Percentiles rank a stretch among this genome's conserved stretches.
Conservation (phyloP, 2,113 vertebrate species). For the Embiotoca jacksoni region DNA sequence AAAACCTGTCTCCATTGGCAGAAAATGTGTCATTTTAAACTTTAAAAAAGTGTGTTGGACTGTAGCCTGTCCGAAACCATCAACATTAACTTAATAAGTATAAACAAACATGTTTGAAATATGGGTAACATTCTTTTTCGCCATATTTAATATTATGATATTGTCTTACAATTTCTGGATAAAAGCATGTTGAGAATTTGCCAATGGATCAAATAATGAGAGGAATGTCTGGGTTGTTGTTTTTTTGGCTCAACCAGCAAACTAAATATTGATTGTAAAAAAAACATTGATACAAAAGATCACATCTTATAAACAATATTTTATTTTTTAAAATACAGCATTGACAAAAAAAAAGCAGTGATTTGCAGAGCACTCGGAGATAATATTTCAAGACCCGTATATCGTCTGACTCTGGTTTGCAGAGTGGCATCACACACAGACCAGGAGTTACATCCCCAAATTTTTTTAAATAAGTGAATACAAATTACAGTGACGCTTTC, state of each 20-base stretch:
- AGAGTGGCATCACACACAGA: no score
- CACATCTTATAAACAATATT: no score
- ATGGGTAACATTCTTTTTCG: not conserved
- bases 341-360: no score
- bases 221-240: no score
- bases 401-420: no score
- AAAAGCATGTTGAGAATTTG: not conserved
- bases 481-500: not conserved
- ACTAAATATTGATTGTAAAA: not conserved
- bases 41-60: not conserved
- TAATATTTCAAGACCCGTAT: no score
- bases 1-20: not conserved
- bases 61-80: not conserved
- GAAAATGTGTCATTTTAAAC: not conserved
- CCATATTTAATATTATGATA: not conserved
- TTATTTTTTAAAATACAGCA: no score
- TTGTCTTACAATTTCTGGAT: not conserved
- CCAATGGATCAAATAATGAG: no score
- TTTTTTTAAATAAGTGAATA: not conserved
- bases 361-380: not conserved
- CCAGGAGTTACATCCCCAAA: not conserved
- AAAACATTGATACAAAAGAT: no score
- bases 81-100: not conserved
- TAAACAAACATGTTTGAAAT: no score
- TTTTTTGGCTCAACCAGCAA: not conserved